phyloP scores from a whole-genome alignment of 2,797 vertebrate species.

The Peromyscus eremicus region DNA sequence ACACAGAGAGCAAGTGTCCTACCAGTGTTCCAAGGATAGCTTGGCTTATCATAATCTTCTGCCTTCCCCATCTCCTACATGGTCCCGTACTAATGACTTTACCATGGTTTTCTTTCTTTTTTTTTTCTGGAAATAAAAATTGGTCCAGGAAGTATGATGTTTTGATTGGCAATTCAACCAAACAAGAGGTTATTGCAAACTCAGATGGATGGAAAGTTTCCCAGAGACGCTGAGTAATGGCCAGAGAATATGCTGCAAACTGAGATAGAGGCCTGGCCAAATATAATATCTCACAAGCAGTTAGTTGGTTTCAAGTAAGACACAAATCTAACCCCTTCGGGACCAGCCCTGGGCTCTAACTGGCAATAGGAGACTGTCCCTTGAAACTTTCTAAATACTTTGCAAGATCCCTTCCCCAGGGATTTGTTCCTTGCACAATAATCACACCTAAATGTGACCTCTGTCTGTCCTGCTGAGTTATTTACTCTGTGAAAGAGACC shows the following conservation, averaged over 20 bases:
- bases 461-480: background rate
- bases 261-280: constrained; percentile 46
- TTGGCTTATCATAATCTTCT: background rate
- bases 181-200: constrained; percentile 58
- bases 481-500: constrained; percentile 41
- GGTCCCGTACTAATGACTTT: background rate
- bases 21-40: background rate
- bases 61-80: background rate
- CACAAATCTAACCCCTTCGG: background rate
- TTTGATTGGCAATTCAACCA: constrained; percentile 61
- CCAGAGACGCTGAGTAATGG: constrained; percentile 56
- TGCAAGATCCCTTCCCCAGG: background rate
- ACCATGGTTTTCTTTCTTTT: background rate
- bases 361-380: background rate
- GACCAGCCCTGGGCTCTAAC: background rate
- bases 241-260: constrained; percentile 39
- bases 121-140: background rate
- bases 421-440: background rate
- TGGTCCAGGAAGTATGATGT: background rate
- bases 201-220: constrained; percentile 59
- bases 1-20: background rate
- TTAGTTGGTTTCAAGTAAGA: constrained; percentile 38
- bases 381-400: background rate
- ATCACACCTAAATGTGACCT: background rate
- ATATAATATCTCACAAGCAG: background rate